phyloP scores from a whole-genome alignment of 2,888 invertebrate genomes.

The Acronicta aceris region DNA sequence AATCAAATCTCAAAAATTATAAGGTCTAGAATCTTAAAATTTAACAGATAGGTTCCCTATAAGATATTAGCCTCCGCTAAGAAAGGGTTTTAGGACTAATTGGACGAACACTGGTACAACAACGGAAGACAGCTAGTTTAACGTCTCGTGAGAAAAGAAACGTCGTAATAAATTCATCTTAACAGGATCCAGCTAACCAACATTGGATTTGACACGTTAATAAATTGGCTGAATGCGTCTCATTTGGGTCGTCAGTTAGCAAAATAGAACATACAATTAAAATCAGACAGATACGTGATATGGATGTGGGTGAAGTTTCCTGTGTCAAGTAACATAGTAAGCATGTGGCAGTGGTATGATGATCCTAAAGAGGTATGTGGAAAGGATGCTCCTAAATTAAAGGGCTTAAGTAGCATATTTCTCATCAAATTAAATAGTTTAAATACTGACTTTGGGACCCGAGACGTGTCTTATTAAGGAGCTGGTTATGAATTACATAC shows the following conservation, averaged over 20 bases:
- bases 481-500: too few relatives aligned
- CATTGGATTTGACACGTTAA: constrained; percentile 23
- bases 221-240: constrained; percentile 45
- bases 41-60: too few relatives aligned
- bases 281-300: constrained; percentile 34
- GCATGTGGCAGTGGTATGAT: not conserved
- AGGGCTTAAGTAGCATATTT: not conserved
- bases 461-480: too few relatives aligned
- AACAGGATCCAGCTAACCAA: not conserved
- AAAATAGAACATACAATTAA: constrained; percentile 57
- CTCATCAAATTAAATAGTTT: not conserved
- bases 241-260: constrained; percentile 57
- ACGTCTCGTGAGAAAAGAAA: too few relatives aligned
- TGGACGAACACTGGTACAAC: too few relatives aligned
- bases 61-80: too few relatives aligned
- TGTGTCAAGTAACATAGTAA: constrained; percentile 10
- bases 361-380: not conserved
- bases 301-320: constrained; percentile 7
- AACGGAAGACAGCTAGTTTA: too few relatives aligned
- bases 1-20: too few relatives aligned
- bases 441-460: too few relatives aligned
- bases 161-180: not conserved
- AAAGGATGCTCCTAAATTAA: not conserved
- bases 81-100: too few relatives aligned
- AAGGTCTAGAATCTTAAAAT: too few relatives aligned